Base-by-base conservation (phyloP, 2,888 invertebrate genomes). In the Andricus curvator region DNA sequence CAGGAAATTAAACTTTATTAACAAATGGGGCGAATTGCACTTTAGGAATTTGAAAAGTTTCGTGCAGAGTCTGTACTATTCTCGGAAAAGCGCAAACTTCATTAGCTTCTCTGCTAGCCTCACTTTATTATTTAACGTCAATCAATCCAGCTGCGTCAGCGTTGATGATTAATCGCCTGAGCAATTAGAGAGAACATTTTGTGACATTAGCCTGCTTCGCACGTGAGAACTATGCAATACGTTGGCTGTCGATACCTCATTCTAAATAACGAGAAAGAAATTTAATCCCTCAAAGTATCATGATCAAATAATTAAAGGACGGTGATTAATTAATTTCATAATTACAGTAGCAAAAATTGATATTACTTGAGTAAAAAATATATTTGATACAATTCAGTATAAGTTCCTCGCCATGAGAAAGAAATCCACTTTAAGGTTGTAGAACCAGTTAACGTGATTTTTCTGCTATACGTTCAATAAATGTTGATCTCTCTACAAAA, bases 171-270 rank as follows among this genome's bases (percentile, higher is more conserved):
- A 74, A 74, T 74, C 70, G 70, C 70, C 1, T 1, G 20, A 56
- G 70, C 70, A 74, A 74, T 74, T 74, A 74, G 70, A 74, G 70
- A 74, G 70, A 74, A 74, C 70, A 74, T 56, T 74, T 74, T 74
- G 70, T 51, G 70, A 74, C 51, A 74, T 51, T 56, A 74, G 51
- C n/a, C 70, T 56, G 51, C 70, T 74, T 56, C n/a, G 70, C 29
- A 56, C 51, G 70, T 74, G 51, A 56, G 70, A 74, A 74, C 70
- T 74, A 56, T 74, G 29, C 29, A 51, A 33, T 33, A 51, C 20
- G 51, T 74, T 48, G n/a, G 20, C 22, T 74, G 56, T 74, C 51
- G 33, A 74, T 74, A 74, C 51, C 33, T 48, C 29, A 33, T 74
- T 74, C 20, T 33, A 4, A 29, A 74, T 56, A 56, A 74, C 13